phyloP scores from a whole-genome alignment of 1,140 invertebrate species.

The Zaprionus africanus region DNA sequence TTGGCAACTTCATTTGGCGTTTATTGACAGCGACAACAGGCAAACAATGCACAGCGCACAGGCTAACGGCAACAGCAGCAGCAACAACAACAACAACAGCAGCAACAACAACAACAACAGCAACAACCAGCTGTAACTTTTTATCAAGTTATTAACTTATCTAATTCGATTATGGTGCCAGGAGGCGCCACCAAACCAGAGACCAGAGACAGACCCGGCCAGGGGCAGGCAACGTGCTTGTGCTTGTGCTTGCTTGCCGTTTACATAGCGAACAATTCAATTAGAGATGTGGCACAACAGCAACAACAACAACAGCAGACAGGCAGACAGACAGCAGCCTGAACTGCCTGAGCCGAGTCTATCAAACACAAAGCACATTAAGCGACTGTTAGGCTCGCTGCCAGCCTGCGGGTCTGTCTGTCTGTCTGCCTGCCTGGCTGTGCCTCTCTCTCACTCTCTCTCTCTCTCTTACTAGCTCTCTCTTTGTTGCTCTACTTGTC shows the following conservation, averaged over 20 bases:
- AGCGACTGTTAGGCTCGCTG: conserved; percentile 51
- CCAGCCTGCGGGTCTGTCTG: conserved; percentile 1
- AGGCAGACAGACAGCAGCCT: conserved; percentile 42
- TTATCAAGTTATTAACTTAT: conserved; percentile 83
- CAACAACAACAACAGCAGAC: conserved; percentile 42
- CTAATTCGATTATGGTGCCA: conserved; percentile 78
- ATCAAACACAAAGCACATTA: conserved; percentile 59
- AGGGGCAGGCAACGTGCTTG: conserved; percentile 31
- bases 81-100: conserved; percentile 26
- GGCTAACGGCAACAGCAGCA: conserved; percentile 41
- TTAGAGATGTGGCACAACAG: conserved; percentile 65
- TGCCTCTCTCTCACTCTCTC: background rate
- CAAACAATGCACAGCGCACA: conserved; percentile 72
- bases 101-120: conserved; percentile 28
- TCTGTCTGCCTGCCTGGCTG: conserved; percentile 8
- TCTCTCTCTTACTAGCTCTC: background rate
- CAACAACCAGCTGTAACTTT: conserved; percentile 70
- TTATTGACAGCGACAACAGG: conserved; percentile 79
- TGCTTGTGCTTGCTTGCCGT: conserved; percentile 43
- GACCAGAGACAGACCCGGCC: background rate
- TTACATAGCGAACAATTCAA: conserved; percentile 80
- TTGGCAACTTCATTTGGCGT: conserved; percentile 72
- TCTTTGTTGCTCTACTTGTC: background rate
- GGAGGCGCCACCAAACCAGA: conserved; percentile 17
- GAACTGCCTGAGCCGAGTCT: conserved; percentile 32